These are phyloP conservation scores for Todiramphus saurophagus DNA, from an alignment of 2,113 vertebrate species.

Conservation along the genomic window DNA sequence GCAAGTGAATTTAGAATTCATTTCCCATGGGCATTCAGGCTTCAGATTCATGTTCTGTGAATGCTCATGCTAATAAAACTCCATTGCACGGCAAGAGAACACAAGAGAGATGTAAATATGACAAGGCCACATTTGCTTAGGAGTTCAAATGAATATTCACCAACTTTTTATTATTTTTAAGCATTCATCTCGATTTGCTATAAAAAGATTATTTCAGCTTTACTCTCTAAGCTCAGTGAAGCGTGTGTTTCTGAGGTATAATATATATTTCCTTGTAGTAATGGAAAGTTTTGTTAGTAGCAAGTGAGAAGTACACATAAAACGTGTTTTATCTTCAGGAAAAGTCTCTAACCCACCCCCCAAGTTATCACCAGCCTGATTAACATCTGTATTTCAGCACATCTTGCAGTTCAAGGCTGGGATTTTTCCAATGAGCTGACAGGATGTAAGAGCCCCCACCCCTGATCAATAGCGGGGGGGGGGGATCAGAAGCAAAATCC, in stretches of 20 bases:
- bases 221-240: background rate
- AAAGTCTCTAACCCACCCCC: background rate
- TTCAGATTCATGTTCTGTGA: constrained; percentile 40
- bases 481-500: background rate
- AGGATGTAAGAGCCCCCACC: background rate
- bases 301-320: background rate
- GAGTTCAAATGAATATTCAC: constrained; percentile 63
- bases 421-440: background rate
- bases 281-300: background rate
- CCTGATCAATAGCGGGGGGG: background rate
- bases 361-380: background rate
- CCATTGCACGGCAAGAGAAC: background rate
- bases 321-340: background rate
- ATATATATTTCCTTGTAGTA: background rate
- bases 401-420: background rate
- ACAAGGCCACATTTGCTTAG: constrained; percentile 52
- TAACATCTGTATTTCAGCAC: background rate
- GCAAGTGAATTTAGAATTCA: constrained; percentile 50
- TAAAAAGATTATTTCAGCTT: constrained; percentile 28
- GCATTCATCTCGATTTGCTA: background rate
- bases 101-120: constrained; percentile 55
- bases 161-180: constrained; percentile 35
- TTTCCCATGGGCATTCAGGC: constrained; percentile 40
- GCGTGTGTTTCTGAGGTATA: background rate
- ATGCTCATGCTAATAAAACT: constrained; percentile 58